Evolutionary conservation across 2,888 invertebrate species (phyloP).

Genomic region (Drosophila kuntzei): DNA sequence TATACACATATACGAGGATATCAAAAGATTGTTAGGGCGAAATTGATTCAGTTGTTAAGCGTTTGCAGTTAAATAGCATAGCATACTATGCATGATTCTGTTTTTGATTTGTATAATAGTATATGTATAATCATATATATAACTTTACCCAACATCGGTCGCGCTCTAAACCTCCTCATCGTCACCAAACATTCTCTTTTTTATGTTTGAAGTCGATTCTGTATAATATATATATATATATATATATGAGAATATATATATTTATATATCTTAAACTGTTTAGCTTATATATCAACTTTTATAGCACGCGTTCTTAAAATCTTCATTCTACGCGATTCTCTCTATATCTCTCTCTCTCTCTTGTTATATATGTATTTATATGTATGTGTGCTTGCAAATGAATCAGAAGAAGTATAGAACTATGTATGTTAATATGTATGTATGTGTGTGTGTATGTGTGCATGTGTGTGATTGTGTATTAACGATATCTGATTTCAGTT

Average conservation of each 20-base stretch:
- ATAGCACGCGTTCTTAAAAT: slow-evolving; percentile 65
- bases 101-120: slow-evolving; percentile 18
- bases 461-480: slow-evolving; percentile 45
- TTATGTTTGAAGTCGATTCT: slow-evolving; percentile 37
- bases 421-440: slow-evolving; percentile 40
- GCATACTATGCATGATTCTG: slow-evolving; percentile 30
- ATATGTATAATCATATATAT: slow-evolving; percentile 36
- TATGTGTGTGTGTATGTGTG: slow-evolving; percentile 35
- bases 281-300: slow-evolving; percentile 74
- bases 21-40: slow-evolving; percentile 28
- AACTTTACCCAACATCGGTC: slow-evolving; percentile 63
- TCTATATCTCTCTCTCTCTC: slow-evolving; percentile 10
- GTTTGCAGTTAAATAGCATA: slow-evolving; percentile 29
- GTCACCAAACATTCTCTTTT: slow-evolving; percentile 44
- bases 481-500: slow-evolving; percentile 60
- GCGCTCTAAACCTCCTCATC: slow-evolving; percentile 63
- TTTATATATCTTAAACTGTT: slow-evolving; percentile 67
- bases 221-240: slow-evolving; percentile 38
- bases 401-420: slow-evolving; percentile 63
- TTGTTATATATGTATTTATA: slow-evolving; percentile 29
- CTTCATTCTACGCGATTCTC: slow-evolving; percentile 58
- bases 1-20: background rate
- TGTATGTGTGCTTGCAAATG: slow-evolving; percentile 65
- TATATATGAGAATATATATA: slow-evolving; percentile 41
- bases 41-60: slow-evolving; percentile 24